Percentiles rank a stretch among this genome's conserved stretches.
Conservation (phyloP, 2,797 vertebrate genomes). For the Acrocephalus scirpaceus region DNA sequence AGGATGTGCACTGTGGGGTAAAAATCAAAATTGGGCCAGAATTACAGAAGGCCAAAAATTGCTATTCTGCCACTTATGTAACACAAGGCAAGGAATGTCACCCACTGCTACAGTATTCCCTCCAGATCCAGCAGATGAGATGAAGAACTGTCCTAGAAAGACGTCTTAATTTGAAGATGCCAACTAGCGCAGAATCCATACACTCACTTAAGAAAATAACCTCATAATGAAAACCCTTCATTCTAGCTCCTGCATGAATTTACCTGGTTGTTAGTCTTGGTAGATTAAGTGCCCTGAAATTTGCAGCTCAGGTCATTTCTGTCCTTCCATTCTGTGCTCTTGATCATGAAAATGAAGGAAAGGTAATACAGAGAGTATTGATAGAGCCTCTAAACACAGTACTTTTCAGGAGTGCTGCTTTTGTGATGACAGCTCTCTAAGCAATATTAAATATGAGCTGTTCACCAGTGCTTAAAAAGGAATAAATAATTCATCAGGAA, state of each 20-base stretch:
- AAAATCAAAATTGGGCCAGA: background rate
- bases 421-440: background rate
- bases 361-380: background rate
- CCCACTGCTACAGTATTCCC: background rate
- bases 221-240: background rate
- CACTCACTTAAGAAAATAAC: background rate
- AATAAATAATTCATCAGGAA: slow-evolving; percentile 48
- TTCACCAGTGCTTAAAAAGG: background rate
- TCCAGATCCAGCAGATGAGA: background rate
- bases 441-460: background rate
- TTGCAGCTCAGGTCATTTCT: background rate
- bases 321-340: background rate
- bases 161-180: background rate
- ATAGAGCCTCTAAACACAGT: background rate
- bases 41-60: background rate
- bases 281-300: background rate
- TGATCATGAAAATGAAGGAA: slow-evolving; percentile 17
- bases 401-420: background rate
- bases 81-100: background rate
- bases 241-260: background rate
- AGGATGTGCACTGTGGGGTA: background rate
- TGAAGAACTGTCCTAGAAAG: background rate
- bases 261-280: background rate
- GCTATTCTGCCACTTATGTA: background rate
- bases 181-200: background rate